Evolutionary conservation across 2,113 vertebrate genomes (phyloP), one percentile per base, ranked within the genome.

Genomic region (Callopanchax toddi): DNA sequence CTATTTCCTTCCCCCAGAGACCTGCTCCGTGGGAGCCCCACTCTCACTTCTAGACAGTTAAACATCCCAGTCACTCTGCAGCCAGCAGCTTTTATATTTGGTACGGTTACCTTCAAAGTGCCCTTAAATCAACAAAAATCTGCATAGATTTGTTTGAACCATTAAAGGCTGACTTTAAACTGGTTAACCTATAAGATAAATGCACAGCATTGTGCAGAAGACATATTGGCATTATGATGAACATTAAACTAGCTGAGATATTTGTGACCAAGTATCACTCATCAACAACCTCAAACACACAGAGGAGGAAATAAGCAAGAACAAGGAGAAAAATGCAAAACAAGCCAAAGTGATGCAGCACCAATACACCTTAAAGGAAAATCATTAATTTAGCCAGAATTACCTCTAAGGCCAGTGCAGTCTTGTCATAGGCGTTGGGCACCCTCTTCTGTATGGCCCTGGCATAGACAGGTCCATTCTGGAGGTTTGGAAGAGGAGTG

Each of bases 371-470:
- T n/a, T n/a, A n/a, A n/a, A n/a, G n/a, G n/a, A n/a, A n/a, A n/a
- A n/a, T n/a, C n/a, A n/a, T n/a, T n/a, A n/a, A n/a, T n/a, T n/a
- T n/a, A n/a, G n/a, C n/a, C 37, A 64, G 55, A 67, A 88, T 84
- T 96, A 99, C 97, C 96, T 99, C 97, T 87, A 99, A 94, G 90
- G 97, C 96, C 92, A 99, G 94, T 89, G 97, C 97, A 51, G 97
- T 99, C 94, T 99, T 99, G 94, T 99, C 97, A 86, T 99, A 99
- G 84, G 97, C 97, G 90, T 99, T 99, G 90, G 97, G 97, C 83
- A 99, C 97, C 93, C 97, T 96, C 93, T 98, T 99, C 95, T 99
- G 97, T 91, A 97, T 95, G 85, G 96, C 97, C 90, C 96, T 95
- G 93, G 97, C 97, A 90, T 91, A 96, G 86, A 99, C 97, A 49